These are phyloP conservation scores for Cassiopea xamachana DNA, from an alignment of 30 jellyfish, hydroid and myxozoan genomes.

Conservation along the genomic window DNA sequence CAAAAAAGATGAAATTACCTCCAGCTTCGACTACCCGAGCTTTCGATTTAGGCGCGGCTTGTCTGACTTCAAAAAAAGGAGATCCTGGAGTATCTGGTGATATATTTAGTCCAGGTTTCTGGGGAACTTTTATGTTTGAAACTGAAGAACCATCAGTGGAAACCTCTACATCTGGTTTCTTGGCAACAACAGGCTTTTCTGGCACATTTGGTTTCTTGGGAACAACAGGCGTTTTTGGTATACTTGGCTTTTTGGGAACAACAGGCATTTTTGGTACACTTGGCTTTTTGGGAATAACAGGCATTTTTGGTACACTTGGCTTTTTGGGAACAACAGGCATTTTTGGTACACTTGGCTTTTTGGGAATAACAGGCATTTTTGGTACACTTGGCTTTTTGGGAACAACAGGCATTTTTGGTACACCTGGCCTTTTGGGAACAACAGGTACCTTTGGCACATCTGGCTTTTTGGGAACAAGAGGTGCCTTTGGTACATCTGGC, in stretches of 20 bases:
- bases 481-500: neutral
- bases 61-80: neutral
- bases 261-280: neutral
- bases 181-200: neutral
- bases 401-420: conserved; percentile 9
- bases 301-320: conserved; percentile 14
- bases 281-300: conserved; percentile 16
- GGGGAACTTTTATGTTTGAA: neutral
- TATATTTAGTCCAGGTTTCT: neutral
- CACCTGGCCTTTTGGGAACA: conserved; percentile 11
- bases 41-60: neutral
- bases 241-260: conserved; percentile 13
- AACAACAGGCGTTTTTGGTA: neutral
- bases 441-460: conserved; percentile 27
- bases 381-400: conserved; percentile 24
- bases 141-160: neutral
- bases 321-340: conserved; percentile 14
- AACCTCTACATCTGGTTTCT: neutral
- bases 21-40: neutral
- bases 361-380: neutral
- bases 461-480: conserved; percentile 13
- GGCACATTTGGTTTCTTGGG: neutral
- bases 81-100: conserved; percentile 1
- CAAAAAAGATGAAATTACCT: neutral
- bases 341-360: conserved; percentile 1